Evolutionary conservation across 1,140 invertebrate genomes (phyloP).

Genomic region (Tigriopus japonicus): DNA sequence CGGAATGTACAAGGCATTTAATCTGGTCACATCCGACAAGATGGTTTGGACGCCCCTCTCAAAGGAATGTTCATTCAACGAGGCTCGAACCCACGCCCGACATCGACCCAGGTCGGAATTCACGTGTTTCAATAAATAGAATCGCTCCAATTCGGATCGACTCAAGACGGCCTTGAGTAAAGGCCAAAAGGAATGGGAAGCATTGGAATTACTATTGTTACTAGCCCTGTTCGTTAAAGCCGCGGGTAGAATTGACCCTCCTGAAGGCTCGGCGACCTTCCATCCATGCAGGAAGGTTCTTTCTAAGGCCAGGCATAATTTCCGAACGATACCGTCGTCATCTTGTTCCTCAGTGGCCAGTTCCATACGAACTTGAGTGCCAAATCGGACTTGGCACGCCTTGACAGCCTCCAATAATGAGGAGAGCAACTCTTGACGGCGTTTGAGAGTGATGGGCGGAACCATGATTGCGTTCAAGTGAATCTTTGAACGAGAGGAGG

Average conservation of each 20-base stretch:
- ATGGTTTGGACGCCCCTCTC: slow-evolving; percentile 61
- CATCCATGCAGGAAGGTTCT: not conserved
- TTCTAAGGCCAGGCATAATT: not conserved
- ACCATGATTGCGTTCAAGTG: too few relatives aligned
- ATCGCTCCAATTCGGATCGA: slow-evolving; percentile 67
- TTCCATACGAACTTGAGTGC: not conserved
- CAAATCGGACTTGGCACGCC: not conserved
- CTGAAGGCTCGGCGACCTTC: not conserved
- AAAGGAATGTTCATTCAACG: slow-evolving; percentile 68
- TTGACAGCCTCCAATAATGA: not conserved
- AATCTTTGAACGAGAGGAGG: too few relatives aligned
- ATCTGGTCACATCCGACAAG: slow-evolving; percentile 38
- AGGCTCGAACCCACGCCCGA: slow-evolving; percentile 57
- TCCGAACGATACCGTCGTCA: not conserved
- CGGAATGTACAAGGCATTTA: slow-evolving; percentile 57
- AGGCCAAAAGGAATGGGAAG: slow-evolving; percentile 39
- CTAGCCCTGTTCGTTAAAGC: too few relatives aligned
- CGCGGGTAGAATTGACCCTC: too few relatives aligned
- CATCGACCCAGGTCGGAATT: slow-evolving; percentile 56
- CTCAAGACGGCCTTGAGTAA: slow-evolving; percentile 39
- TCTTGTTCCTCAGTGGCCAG: not conserved
- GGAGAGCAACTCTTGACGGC: not conserved
- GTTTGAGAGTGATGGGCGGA: too few relatives aligned
- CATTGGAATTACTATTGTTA: not conserved
- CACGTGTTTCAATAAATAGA: slow-evolving; percentile 53